phyloP scores from a whole-genome alignment of 2,113 vertebrate genomes.

The Strigops habroptila region DNA sequence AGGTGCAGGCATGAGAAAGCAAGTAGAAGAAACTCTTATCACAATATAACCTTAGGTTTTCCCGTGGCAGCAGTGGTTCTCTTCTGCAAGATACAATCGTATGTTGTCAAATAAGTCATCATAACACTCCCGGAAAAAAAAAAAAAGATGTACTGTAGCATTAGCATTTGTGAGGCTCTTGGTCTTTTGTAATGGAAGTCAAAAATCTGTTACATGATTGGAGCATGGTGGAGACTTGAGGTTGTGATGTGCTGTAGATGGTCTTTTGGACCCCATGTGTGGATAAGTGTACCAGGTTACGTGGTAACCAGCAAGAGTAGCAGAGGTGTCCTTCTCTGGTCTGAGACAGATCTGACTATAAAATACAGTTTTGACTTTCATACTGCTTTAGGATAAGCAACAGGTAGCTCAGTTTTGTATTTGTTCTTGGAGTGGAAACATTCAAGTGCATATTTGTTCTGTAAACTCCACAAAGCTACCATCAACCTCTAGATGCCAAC shows the following conservation, averaged over 20 bases:
- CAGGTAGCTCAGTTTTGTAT: not conserved
- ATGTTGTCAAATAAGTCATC: not conserved
- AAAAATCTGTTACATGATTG: not conserved
- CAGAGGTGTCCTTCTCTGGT: not conserved
- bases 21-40: not conserved
- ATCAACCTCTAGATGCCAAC: not conserved
- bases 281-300: not conserved
- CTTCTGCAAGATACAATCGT: not conserved
- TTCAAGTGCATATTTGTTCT: not conserved
- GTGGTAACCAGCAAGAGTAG: not conserved
- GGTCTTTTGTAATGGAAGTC: not conserved
- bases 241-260: not conserved
- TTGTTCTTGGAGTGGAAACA: not conserved
- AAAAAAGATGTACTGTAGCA: not conserved
- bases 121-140: not conserved
- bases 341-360: not conserved
- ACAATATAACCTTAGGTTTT: not conserved
- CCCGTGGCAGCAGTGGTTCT: not conserved
- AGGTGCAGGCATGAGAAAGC: not conserved
- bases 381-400: not conserved
- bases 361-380: not conserved
- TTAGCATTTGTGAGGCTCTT: not conserved
- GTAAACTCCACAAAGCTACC: not conserved
- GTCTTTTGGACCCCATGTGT: not conserved
- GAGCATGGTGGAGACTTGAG: not conserved